A percentile compares a stretch with the other conserved stretches of the same genome.
Evolutionary conservation across 2,888 invertebrate genomes (phyloP).

Genomic region (Cataglyphis rosenhaueri): DNA sequence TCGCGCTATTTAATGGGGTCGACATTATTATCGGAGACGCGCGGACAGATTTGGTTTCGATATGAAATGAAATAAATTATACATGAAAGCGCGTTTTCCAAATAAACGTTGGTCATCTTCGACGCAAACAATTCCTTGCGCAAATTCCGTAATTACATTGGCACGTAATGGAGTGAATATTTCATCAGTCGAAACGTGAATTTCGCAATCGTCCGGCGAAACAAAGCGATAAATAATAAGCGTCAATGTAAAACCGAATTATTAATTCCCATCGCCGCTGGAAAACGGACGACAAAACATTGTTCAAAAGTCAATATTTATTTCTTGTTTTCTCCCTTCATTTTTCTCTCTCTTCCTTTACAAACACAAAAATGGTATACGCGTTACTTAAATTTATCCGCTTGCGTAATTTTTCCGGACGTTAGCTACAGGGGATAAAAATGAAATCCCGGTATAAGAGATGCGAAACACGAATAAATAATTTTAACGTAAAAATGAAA

Average conservation of each 20-base stretch:
- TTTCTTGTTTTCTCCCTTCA: not conserved
- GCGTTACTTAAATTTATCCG: conserved; percentile 18
- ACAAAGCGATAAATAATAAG: conserved; percentile 47
- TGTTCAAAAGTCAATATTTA: not conserved
- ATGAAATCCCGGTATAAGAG: not conserved
- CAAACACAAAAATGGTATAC: conserved; percentile 9
- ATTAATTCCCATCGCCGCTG: conserved; percentile 35
- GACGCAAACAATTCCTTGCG: conserved; percentile 50
- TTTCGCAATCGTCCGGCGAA: conserved; percentile 32
- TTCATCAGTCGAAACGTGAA: conserved; percentile 26
- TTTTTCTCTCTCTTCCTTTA: not conserved
- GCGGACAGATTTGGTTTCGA: conserved; percentile 22
- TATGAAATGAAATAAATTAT: conserved; percentile 50
- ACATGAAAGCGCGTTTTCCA: conserved; percentile 39
- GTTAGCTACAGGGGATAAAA: conserved; percentile 11
- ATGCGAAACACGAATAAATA: conserved; percentile 43
- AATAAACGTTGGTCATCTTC: conserved; percentile 51
- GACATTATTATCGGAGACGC: conserved; percentile 50
- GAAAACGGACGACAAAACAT: conserved; percentile 27
- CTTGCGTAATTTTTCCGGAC: conserved; percentile 24
- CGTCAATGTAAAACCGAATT: conserved; percentile 32
- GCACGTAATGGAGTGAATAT: conserved; percentile 41
- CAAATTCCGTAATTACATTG: conserved; percentile 48
- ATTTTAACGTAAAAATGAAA: conserved; percentile 52
- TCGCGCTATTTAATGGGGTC: conserved; percentile 56